phyloP scores from a whole-genome alignment of 1,140 invertebrate genomes.

The Trichogramma pretiosum region DNA sequence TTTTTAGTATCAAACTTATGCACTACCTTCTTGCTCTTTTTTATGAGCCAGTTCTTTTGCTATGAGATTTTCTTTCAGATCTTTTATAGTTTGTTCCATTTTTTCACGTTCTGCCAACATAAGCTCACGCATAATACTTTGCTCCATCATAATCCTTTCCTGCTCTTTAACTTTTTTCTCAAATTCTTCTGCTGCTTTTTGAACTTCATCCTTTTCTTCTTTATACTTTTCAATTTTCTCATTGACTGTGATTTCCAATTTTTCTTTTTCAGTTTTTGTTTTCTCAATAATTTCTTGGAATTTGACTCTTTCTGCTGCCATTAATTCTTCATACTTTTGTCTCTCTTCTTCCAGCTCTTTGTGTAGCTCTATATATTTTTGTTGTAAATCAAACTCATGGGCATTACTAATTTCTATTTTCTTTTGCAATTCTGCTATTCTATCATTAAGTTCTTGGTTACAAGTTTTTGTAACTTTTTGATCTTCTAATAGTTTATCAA shows the following conservation, averaged over 20 bases:
- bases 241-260: conserved; percentile 40
- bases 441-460: conserved; percentile 31
- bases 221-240: conserved; percentile 44
- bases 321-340: conserved; percentile 42
- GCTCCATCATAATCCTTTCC: conserved; percentile 30
- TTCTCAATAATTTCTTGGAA: conserved; percentile 43
- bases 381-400: conserved; percentile 41
- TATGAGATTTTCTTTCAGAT: conserved; percentile 43
- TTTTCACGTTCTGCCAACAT: no score
- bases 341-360: conserved; percentile 43
- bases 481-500: conserved; percentile 38
- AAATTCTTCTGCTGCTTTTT: conserved; percentile 43
- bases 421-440: conserved; percentile 39
- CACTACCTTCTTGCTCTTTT: conserved; percentile 17
- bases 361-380: conserved; percentile 43
- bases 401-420: conserved; percentile 43
- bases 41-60: conserved; percentile 34
- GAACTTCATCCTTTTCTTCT: conserved; percentile 29
- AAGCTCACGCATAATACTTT: conserved; percentile 4
- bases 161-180: conserved; percentile 41
- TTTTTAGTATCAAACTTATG: no score
- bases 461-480: conserved; percentile 38
- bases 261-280: conserved; percentile 41
- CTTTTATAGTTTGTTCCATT: conserved; percentile 39
- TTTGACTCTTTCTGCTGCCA: conserved; percentile 43